Conservation (phyloP, 2,888 invertebrate genomes). For the Mesorhabditis spiculigera region DNA sequence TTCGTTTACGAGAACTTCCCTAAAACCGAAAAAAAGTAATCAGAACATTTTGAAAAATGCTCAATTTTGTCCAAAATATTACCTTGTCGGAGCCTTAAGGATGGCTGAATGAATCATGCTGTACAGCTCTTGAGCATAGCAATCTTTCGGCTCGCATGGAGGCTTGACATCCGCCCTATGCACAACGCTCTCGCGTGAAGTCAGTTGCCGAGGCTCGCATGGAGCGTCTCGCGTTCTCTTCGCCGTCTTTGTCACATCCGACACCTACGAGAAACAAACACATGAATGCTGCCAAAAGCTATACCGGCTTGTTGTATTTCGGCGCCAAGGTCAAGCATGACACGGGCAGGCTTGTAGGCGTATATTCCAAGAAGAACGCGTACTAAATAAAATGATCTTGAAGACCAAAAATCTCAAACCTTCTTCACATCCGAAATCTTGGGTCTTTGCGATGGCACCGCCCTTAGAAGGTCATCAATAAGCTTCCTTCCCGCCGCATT, state of each 20-base stretch:
- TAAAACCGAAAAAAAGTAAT: not conserved
- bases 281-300: no score
- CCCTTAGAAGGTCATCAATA: slow-evolving; percentile 61
- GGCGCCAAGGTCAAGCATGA: slow-evolving; percentile 93
- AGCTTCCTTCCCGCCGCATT: slow-evolving; percentile 51
- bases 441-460: slow-evolving; percentile 63
- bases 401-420: not conserved
- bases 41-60: not conserved
- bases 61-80: not conserved
- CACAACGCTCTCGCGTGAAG: no score
- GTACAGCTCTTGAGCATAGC: not conserved
- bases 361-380: slow-evolving; percentile 66
- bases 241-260: no score
- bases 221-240: no score
- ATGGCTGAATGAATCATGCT: not conserved
- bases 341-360: slow-evolving; percentile 80
- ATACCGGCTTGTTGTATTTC: slow-evolving; percentile 62
- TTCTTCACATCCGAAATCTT: slow-evolving; percentile 58
- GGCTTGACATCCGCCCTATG: no score
- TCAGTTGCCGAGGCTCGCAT: no score
- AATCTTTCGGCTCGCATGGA: not conserved
- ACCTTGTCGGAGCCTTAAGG: not conserved
- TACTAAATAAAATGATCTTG: not conserved
- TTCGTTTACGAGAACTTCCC: slow-evolving; percentile 49
- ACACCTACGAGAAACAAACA: no score